Conservation (phyloP, 1,140 invertebrate genomes). For the Tetragonula clypearis region DNA sequence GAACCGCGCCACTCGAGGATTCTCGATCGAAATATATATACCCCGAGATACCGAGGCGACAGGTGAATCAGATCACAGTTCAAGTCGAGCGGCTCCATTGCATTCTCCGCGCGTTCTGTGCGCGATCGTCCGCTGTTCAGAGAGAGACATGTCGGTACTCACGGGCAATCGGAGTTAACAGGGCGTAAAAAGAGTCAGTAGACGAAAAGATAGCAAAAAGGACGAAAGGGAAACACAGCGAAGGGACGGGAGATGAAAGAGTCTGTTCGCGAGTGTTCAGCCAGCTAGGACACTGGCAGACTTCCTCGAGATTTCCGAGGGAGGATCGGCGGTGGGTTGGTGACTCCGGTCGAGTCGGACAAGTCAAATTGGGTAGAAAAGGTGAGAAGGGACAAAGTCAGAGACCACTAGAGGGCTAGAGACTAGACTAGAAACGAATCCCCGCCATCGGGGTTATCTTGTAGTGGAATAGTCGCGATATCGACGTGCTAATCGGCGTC, state of each 20-base stretch:
- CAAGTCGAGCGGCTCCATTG: background rate
- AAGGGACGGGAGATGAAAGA: background rate
- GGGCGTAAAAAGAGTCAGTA: no score
- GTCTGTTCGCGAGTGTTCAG: background rate
- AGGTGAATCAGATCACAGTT: background rate
- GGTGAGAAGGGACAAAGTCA: background rate
- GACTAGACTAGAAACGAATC: background rate
- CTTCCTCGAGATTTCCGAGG: background rate
- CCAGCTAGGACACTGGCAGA: background rate
- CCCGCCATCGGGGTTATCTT: conserved; percentile 51
- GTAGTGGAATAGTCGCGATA: conserved; percentile 39
- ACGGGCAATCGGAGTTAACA: background rate
- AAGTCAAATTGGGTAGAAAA: background rate
- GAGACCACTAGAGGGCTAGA: background rate
- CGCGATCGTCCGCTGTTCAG: background rate
- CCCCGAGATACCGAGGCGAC: background rate
- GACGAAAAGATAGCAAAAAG: no score
- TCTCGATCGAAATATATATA: background rate
- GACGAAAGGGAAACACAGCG: background rate
- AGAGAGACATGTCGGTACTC: conserved; percentile 1
- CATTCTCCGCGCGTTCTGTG: background rate
- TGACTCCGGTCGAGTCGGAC: background rate
- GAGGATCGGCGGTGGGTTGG: background rate
- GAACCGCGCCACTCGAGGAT: background rate
- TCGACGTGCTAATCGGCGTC: conserved; percentile 45